Percentiles rank a stretch among this genome's conserved stretches.
These are phyloP conservation scores for Glossosoma conforme DNA, from an alignment of 1,140 invertebrate species.

Conservation along the genomic window DNA sequence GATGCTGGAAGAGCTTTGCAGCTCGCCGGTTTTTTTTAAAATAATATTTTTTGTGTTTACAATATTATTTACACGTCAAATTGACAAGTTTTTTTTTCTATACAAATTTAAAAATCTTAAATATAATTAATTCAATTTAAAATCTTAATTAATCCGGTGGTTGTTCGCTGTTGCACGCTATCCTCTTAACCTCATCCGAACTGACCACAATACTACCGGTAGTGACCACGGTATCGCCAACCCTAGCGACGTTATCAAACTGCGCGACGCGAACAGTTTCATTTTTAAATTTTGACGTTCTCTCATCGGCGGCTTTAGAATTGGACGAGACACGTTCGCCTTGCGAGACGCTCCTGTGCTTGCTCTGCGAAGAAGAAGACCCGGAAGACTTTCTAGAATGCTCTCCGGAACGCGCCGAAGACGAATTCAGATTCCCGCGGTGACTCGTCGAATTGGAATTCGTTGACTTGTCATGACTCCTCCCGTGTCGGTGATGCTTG, in stretches of 20 bases:
- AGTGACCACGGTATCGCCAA: background rate
- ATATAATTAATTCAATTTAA: too few relatives aligned
- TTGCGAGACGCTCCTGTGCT: background rate
- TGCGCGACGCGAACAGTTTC: background rate
- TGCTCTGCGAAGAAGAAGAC: background rate
- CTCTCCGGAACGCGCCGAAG: slow-evolving; percentile 3
- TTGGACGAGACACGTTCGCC: background rate
- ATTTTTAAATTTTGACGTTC: background rate
- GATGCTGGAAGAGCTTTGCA: too few relatives aligned
- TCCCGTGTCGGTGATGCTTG: slow-evolving; percentile 20
- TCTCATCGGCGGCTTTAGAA: background rate
- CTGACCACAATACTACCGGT: background rate
- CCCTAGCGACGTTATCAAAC: background rate
- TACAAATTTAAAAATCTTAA: too few relatives aligned
- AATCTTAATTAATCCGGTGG: slow-evolving; percentile 17
- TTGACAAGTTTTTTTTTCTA: too few relatives aligned
- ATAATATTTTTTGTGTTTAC: too few relatives aligned
- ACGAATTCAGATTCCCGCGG: slow-evolving; percentile 14
- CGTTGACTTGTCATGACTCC: slow-evolving; percentile 1
- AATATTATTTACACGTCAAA: too few relatives aligned
- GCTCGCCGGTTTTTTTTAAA: too few relatives aligned
- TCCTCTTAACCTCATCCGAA: background rate
- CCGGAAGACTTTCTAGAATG: background rate
- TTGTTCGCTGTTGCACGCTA: slow-evolving; percentile 3
- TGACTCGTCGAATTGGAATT: slow-evolving; percentile 11